Evolutionary conservation across 2,888 invertebrate genomes (phyloP).

Genomic region (Liposcelis brunnea): DNA sequence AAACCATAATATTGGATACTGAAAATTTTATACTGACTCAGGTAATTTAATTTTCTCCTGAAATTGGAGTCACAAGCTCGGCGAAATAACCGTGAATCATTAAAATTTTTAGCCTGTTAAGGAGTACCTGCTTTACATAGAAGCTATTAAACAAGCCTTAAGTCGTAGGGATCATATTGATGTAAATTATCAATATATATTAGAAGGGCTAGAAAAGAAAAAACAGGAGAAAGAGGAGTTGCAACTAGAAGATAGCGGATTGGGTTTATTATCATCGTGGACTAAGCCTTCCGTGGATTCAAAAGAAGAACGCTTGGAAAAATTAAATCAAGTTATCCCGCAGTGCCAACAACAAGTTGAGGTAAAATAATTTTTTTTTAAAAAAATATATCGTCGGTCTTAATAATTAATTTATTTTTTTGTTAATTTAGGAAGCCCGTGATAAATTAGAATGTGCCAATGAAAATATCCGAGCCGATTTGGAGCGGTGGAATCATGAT

Average conservation of each 20-base stretch:
- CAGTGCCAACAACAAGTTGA: conserved; percentile 20
- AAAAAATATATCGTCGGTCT: background rate
- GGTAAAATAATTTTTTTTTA: conserved; percentile 19
- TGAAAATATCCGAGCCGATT: conserved; percentile 46
- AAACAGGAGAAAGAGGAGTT: conserved; percentile 45
- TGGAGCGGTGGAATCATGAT: conserved; percentile 46
- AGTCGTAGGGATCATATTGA: conserved; percentile 44
- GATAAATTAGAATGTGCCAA: conserved; percentile 51
- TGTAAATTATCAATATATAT: conserved; percentile 40
- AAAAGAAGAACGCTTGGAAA: conserved; percentile 36
- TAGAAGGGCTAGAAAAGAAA: conserved; percentile 42
- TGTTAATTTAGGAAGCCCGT: conserved; percentile 27
- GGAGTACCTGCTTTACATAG: conserved; percentile 47
- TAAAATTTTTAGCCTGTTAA: conserved; percentile 24
- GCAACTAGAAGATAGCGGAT: background rate
- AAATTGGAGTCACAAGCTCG: no score
- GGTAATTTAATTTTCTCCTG: background rate
- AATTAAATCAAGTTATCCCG: conserved; percentile 22
- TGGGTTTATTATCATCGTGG: background rate
- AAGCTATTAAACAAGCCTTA: conserved; percentile 47
- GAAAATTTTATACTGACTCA: conserved; percentile 1
- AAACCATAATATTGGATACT: conserved; percentile 20
- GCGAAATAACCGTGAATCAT: no score
- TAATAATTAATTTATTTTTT: background rate
- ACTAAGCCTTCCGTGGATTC: conserved; percentile 34